phyloP scores from a whole-genome alignment of 2,888 invertebrate genomes.

The Neoitamus cyanurus region DNA sequence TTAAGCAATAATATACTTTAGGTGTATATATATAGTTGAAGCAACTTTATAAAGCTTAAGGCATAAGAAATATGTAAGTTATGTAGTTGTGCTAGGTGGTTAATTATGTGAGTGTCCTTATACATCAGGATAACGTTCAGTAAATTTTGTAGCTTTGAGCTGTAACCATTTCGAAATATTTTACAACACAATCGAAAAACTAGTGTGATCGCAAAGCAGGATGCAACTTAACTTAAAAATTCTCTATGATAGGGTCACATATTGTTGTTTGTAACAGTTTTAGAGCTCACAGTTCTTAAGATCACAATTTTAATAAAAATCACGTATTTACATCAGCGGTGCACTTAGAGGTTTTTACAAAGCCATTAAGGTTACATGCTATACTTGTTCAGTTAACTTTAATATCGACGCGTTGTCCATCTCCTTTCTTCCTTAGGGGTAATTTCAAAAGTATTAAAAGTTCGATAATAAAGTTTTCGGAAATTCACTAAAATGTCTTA shows the following conservation, averaged over 20 bases:
- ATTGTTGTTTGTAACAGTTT: background rate
- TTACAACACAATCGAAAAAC: background rate
- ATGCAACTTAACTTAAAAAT: background rate
- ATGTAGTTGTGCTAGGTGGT: slow-evolving; percentile 31
- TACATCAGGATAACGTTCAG: background rate
- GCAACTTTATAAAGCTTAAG: slow-evolving; percentile 38
- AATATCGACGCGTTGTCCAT: background rate
- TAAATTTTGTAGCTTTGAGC: slow-evolving; percentile 2
- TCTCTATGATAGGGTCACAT: background rate
- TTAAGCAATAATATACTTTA: slow-evolving; percentile 6
- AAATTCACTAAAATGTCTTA: slow-evolving; percentile 26
- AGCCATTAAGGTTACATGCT: background rate
- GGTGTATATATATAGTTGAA: slow-evolving; percentile 20
- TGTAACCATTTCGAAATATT: background rate
- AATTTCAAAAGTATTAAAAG: slow-evolving; percentile 16
- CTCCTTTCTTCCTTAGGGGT: background rate
- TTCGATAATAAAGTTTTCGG: background rate
- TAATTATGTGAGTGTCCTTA: background rate
- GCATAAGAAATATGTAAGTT: slow-evolving; percentile 33
- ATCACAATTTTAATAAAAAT: slow-evolving; percentile 28
- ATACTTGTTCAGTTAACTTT: background rate
- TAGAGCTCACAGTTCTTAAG: slow-evolving; percentile 18
- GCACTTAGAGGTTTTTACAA: slow-evolving; percentile 23
- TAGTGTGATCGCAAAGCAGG: background rate
- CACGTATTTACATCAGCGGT: slow-evolving; percentile 24